A percentile compares a stretch with the other conserved stretches of the same genome.
These are phyloP conservation scores for Nephrotoma guestfalica DNA, from an alignment of 2,888 invertebrate genomes.

Conservation along the genomic window DNA sequence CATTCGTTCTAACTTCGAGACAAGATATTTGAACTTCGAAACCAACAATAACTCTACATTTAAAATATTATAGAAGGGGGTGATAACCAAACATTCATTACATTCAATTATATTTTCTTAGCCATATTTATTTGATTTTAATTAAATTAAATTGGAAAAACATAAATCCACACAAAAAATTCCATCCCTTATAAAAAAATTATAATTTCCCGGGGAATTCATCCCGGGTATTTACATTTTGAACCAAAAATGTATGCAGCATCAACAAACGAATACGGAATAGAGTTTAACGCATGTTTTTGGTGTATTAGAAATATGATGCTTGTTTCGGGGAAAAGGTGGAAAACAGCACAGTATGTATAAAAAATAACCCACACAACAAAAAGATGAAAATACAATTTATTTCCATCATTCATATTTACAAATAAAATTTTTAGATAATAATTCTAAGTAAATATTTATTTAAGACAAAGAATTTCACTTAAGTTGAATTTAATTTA, in stretches of 20 bases:
- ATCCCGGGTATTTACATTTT: background rate
- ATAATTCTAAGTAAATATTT: background rate
- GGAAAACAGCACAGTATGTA: background rate
- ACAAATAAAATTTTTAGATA: background rate
- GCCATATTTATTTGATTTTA: background rate
- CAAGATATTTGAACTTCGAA: too few relatives aligned
- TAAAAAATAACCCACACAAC: background rate
- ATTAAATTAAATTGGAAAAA: background rate
- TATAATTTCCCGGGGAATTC: background rate
- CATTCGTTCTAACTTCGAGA: too few relatives aligned
- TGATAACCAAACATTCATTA: background rate
- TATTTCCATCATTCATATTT: background rate
- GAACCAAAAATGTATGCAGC: background rate
- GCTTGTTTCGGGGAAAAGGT: background rate
- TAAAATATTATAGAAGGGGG: background rate
- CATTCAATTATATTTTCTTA: background rate
- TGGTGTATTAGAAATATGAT: background rate
- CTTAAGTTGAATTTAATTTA: background rate
- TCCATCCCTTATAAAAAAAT: background rate
- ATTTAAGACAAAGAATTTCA: background rate
- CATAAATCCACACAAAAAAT: background rate
- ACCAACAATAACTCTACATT: background rate
- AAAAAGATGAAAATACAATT: background rate
- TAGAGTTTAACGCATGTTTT: background rate
- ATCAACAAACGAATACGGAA: background rate